Conservation (phyloP, 2,797 vertebrate species). For the Heliangelus exortis region DNA sequence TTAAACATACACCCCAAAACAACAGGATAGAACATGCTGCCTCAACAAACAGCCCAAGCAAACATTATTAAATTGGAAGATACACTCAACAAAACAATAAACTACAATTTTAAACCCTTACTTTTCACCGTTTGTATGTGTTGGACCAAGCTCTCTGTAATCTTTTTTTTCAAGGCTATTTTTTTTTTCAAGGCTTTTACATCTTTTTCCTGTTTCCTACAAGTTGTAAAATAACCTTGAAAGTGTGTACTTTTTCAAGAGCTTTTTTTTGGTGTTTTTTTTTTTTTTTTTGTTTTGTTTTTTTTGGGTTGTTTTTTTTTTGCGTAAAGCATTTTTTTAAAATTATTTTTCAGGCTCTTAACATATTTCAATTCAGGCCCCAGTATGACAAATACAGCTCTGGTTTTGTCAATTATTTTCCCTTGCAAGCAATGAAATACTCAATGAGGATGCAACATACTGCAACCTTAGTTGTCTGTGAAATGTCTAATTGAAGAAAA, state of each 20-base stretch:
- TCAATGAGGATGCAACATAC: background rate
- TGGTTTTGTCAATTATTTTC: background rate
- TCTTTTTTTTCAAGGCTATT: background rate
- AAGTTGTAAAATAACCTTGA: background rate
- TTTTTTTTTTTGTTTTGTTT: too few relatives aligned
- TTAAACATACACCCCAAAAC: too few relatives aligned
- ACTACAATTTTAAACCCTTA: too few relatives aligned
- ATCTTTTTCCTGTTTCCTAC: background rate
- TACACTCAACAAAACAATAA: too few relatives aligned
- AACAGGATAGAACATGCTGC: too few relatives aligned
- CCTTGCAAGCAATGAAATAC: background rate
- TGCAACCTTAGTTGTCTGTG: background rate
- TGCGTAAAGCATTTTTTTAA: background rate
- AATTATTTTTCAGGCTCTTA: background rate
- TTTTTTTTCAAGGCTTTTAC: background rate
- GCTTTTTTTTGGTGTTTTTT: too few relatives aligned
- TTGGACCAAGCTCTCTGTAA: background rate
- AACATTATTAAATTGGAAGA: too few relatives aligned
- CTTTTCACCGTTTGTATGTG: too few relatives aligned
- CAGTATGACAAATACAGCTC: background rate
- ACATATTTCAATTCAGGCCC: background rate
- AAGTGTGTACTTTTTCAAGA: background rate
- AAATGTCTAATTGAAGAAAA: background rate
- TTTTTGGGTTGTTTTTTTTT: too few relatives aligned
- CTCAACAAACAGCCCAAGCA: too few relatives aligned